phyloP scores from a whole-genome alignment of 1,140 invertebrate genomes.

The Bilobella aurantiaca region DNA sequence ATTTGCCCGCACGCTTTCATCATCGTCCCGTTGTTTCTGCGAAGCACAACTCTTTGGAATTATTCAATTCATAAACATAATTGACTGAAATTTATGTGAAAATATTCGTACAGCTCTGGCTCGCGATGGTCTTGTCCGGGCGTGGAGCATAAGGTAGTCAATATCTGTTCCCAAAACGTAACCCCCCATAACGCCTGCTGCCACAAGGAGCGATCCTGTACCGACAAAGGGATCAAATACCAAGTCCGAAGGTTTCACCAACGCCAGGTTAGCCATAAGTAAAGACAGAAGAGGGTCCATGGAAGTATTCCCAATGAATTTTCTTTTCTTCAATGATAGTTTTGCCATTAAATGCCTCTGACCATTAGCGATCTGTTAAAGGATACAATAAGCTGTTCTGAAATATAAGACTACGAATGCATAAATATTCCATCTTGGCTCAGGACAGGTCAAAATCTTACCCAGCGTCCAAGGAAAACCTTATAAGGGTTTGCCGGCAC shows the following conservation, averaged over 20 bases:
- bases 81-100: too few relatives aligned
- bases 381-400: constrained; percentile 16
- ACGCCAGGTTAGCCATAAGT: constrained; percentile 86
- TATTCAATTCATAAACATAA: too few relatives aligned
- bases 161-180: constrained; percentile 87
- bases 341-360: constrained; percentile 65
- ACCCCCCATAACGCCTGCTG: constrained; percentile 79
- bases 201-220: constrained; percentile 60
- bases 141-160: constrained; percentile 86
- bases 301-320: constrained; percentile 93
- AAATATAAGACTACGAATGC: constrained; percentile 3
- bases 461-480: constrained; percentile 75
- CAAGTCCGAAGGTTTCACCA: constrained; percentile 59
- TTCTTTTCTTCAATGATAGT: constrained; percentile 59
- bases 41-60: too few relatives aligned
- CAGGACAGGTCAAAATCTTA: too few relatives aligned
- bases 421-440: too few relatives aligned
- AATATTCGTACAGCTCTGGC: constrained; percentile 19
- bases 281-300: constrained; percentile 90
- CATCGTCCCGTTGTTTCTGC: constrained; percentile 56
- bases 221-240: constrained; percentile 93
- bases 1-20: constrained; percentile 77
- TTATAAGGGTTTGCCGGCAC: constrained; percentile 60
- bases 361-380: constrained; percentile 59
- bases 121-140: constrained; percentile 63